Evolutionary conservation across 2,797 vertebrate species (phyloP), one percentile per base, ranked within the genome.

Genomic region (Scomberomorus guttatus): DNA sequence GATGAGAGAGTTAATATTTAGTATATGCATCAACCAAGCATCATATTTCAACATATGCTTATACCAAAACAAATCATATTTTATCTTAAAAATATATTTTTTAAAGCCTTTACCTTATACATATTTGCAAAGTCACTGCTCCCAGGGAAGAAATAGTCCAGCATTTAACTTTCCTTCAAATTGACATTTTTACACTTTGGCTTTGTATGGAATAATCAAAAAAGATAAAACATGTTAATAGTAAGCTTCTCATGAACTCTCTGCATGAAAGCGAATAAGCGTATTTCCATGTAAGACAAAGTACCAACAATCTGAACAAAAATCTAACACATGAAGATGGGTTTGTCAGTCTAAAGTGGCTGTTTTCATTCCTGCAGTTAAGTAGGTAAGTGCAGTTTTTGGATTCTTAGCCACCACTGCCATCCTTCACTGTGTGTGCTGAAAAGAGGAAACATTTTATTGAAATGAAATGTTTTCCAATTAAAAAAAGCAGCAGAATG

Each of bases 1-100:
- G 94, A 91, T 95, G 94, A 95, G 93, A 93, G 67, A 96, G 95
- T 95, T 96, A 95, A 96, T 95, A 96, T 95, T 96, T 93, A 95
- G 94, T 91, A 24, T 34, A 55, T 4, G 32, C 57, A 65, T 78
- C 63, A 73, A 77, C 25, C 63, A 5, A 9, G 6, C 42, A 42
- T 54, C 18, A 51, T 39, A 56, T 75, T 64, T 51, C 5, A 75
- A 54, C 10, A 12, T 72, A 57, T 51, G 9, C 11, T 25, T 50
- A 50, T 34, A 73, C 17, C 61, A 54, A 81, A 46, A 13, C 13
- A 48, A 48, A 18, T 48, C 2, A 18, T 48, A 48, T 6, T 4
- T 15, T 44, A 48, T 48, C 15, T 17, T 2, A 37, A 37, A 11
- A 11, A 17, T 18, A 48, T 48, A 48, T 18, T 50, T 46, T 50